Evolutionary conservation across 2,797 vertebrate genomes (phyloP).

Genomic region (Notolabrus celidotus): DNA sequence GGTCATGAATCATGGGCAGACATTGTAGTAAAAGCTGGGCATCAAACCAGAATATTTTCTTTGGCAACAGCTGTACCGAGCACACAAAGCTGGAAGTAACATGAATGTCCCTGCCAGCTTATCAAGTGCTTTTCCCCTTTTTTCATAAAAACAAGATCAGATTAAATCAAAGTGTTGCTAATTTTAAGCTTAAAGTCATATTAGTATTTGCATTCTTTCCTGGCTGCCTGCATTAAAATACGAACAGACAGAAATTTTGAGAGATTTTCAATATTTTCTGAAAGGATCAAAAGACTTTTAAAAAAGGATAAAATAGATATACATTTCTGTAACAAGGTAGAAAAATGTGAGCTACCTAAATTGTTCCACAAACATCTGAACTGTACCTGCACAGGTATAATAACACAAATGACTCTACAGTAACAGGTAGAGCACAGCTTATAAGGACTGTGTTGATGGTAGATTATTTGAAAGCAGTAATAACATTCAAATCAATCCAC

Average conservation of each 20-base stretch:
- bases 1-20: conserved; percentile 1
- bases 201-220: neutral
- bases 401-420: no score
- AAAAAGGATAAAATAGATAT: no score
- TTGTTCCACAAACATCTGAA: no score
- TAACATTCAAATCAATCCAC: no score
- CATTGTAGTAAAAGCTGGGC: conserved; percentile 14
- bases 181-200: conserved; percentile 4
- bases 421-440: no score
- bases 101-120: neutral
- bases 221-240: neutral
- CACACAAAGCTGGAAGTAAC: neutral
- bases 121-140: neutral
- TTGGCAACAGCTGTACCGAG: neutral
- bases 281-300: no score
- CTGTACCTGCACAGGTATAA: no score
- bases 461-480: no score
- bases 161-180: neutral
- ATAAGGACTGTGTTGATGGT: no score
- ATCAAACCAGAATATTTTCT: conserved; percentile 7
- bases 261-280: no score
- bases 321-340: no score
- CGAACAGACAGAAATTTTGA: neutral
- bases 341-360: no score
- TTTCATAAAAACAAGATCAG: conserved; percentile 4